phyloP scores from a whole-genome alignment of 37 sponge, comb jelly and placozoan species.

The Amphimedon queenslandica region DNA sequence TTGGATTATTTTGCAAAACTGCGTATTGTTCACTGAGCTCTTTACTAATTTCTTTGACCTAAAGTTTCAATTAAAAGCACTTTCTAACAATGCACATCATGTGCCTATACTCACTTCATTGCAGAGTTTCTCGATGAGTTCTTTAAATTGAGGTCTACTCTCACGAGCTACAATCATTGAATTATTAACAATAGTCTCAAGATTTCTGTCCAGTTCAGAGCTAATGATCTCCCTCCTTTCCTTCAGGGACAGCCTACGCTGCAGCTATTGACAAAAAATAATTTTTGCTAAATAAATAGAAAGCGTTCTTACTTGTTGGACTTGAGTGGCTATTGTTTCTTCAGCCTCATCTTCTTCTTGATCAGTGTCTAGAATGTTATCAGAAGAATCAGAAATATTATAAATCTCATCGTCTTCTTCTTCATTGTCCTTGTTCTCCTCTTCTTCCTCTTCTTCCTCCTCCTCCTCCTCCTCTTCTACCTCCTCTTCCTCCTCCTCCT shows the following conservation, averaged over 20 bases:
- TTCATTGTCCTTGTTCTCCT: neutral
- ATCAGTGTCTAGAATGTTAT: constrained; percentile 34
- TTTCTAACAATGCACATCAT: no score
- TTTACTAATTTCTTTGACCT: neutral
- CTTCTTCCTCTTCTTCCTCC: constrained; percentile 13
- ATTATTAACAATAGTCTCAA: constrained; percentile 64
- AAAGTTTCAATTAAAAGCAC: no score
- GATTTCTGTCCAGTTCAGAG: constrained; percentile 57
- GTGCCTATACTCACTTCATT: constrained; percentile 56
- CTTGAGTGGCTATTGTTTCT: neutral
- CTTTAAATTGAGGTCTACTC: constrained; percentile 47
- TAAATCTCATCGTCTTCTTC: constrained; percentile 10
- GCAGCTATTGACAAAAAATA: neutral
- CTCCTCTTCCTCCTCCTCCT: no score
- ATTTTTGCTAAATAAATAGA: no score
- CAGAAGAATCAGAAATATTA: neutral
- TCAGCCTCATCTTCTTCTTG: neutral
- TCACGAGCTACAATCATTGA: constrained; percentile 74
- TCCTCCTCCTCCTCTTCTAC: neutral
- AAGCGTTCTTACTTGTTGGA: neutral
- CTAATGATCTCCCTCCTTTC: constrained; percentile 37
- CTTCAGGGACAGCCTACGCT: neutral
- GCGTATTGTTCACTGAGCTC: neutral
- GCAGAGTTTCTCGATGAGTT: constrained; percentile 42
- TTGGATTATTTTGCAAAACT: neutral